These are phyloP conservation scores for Aporophyla nigra DNA, from an alignment of 2,888 invertebrate genomes.

Conservation along the genomic window DNA sequence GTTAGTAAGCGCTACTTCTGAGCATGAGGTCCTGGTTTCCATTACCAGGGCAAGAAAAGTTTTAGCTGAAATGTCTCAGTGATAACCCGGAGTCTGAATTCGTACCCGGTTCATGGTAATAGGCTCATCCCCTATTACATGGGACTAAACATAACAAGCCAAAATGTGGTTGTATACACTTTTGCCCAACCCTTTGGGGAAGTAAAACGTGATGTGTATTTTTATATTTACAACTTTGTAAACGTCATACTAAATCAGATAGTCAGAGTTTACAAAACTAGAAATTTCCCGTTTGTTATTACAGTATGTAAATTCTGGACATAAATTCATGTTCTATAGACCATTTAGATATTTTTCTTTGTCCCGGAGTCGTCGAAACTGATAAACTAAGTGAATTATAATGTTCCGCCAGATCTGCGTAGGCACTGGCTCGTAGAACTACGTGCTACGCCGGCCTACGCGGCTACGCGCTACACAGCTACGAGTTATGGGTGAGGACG, in stretches of 20 bases:
- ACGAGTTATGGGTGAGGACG: conserved; percentile 14
- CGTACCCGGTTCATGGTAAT: too few species aligned
- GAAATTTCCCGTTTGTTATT: conserved; percentile 31
- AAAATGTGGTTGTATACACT: too few species aligned
- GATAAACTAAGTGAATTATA: conserved; percentile 53
- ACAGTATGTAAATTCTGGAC: conserved; percentile 53
- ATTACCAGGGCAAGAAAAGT: too few species aligned
- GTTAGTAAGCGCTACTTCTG: too few species aligned
- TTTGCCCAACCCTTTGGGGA: too few species aligned
- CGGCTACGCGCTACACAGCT: conserved; percentile 35
- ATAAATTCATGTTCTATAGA: conserved; percentile 43
- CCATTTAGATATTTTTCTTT: conserved; percentile 24
- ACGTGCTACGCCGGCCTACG: conserved; percentile 61
- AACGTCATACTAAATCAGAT: conserved; percentile 20
- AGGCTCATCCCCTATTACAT: too few species aligned
- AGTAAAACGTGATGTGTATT: too few species aligned
- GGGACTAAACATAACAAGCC: too few species aligned
- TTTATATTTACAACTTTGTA: background rate
- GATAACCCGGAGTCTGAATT: too few species aligned
- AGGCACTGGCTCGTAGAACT: conserved; percentile 43
- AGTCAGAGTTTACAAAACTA: conserved; percentile 14
- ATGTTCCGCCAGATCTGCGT: conserved; percentile 38
- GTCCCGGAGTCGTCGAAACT: conserved; percentile 9
- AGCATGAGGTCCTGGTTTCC: too few species aligned
- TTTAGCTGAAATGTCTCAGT: too few species aligned